Conservation (phyloP, 2,888 invertebrate species). For the Pasiphila rectangulata region DNA sequence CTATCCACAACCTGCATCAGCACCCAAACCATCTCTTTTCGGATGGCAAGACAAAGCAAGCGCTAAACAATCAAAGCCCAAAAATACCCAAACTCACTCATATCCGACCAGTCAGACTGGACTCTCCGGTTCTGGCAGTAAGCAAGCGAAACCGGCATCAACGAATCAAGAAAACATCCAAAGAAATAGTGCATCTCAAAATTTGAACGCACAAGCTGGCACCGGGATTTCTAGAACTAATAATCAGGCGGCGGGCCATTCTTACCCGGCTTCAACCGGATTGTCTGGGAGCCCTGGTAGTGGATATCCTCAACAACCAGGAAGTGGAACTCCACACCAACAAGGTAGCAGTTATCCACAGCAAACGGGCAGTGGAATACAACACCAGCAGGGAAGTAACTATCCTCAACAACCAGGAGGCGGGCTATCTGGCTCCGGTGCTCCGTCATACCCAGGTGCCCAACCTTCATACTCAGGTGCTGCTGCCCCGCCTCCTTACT, state of each 20-base stretch:
- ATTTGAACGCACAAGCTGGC: conserved; percentile 39
- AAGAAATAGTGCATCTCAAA: conserved; percentile 52
- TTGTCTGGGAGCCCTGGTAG: conserved; percentile 56
- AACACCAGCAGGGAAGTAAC: conserved; percentile 37
- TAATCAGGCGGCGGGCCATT: conserved; percentile 47
- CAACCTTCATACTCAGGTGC: conserved; percentile 52
- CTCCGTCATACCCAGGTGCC: neutral
- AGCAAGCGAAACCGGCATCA: conserved; percentile 49
- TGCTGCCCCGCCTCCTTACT: conserved; percentile 50
- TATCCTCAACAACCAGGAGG: conserved; percentile 33
- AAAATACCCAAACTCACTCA: conserved; percentile 43
- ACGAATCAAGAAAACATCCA: conserved; percentile 61
- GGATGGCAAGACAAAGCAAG: conserved; percentile 69
- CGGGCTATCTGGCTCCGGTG: conserved; percentile 44
- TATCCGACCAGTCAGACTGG: conserved; percentile 68
- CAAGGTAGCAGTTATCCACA: conserved; percentile 34
- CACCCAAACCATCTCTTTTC: conserved; percentile 57
- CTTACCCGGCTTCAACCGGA: conserved; percentile 63
- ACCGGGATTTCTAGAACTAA: conserved; percentile 31
- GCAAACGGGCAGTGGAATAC: conserved; percentile 39
- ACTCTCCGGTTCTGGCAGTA: conserved; percentile 62
- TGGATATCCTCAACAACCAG: conserved; percentile 37
- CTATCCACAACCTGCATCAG: conserved; percentile 60
- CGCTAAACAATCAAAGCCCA: conserved; percentile 50
- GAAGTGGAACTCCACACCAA: conserved; percentile 38